Base-by-base conservation (phyloP, 1,140 invertebrate genomes). In the Trichoplusia ni region DNA sequence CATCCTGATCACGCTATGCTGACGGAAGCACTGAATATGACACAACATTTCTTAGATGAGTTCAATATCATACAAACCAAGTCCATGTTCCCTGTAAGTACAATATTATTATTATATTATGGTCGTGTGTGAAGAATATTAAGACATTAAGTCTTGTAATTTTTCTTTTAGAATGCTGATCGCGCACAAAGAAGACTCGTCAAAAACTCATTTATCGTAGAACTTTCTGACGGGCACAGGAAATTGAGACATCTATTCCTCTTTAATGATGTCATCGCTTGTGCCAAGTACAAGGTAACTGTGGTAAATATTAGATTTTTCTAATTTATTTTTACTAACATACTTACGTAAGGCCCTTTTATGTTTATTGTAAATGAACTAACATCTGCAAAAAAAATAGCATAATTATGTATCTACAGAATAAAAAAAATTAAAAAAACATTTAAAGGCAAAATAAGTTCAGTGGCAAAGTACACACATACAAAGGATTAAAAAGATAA, bases 171-270 rank as follows among this genome's bases (percentile, higher is more conserved):
- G 96, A 93, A 93, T 77, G 93, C 95, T 33, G 96, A 97, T 74
- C 91, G 95, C 72, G 94, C 95, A 21, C 94, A 97, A 87, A 91
- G 97, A 54, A 94, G 97, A 84, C 92, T 99, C 71, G 97, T 98
- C 1, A 98, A 98, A 86, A 98, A 98, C 87, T 98, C 97, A 0
- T 98, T 98, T 81, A 96, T 98, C 42, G 97, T 99, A 4, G 97
- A 98, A 91, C 91, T 97, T 16, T 94, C 95, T 0, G 96, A 97
- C 79, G 95, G 95, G 0, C 95, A 96, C 84, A 92, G 98, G 37
- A 98, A 98, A 91, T 89, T 98, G 46, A 92, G 98, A 44, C 97
- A 98, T 92, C 91, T 99, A 56, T 98, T 99, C 90, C 92, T 99
- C 18, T 98, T 98, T 84, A 98, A 97, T 82, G 97, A 99, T 87